Conservation (phyloP, 2,797 vertebrate genomes). For the Staurois parvus region DNA sequence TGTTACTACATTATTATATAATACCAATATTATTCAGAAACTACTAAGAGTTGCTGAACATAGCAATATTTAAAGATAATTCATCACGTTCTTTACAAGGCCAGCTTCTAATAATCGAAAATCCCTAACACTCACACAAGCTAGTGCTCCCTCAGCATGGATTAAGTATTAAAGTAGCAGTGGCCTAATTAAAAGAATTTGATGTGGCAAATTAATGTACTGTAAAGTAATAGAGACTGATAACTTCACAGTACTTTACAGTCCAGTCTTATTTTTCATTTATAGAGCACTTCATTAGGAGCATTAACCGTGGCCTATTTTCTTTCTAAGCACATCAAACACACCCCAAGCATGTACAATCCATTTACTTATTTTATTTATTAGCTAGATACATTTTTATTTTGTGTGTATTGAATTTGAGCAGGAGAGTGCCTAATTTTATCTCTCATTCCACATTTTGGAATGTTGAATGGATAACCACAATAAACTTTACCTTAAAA, state of each 20-base stretch:
- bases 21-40: background rate
- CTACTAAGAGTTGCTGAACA: background rate
- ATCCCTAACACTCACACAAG: background rate
- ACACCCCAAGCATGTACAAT: slow-evolving; percentile 31
- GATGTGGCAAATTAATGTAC: slow-evolving; percentile 55
- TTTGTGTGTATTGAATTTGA: background rate
- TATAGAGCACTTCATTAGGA: slow-evolving; percentile 51
- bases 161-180: slow-evolving; percentile 46
- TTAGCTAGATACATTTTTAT: slow-evolving; percentile 12
- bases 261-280: slow-evolving; percentile 51
- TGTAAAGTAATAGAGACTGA: slow-evolving; percentile 50
- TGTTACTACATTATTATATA: slow-evolving; percentile 17
- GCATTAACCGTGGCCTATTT: slow-evolving; percentile 50
- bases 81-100: slow-evolving; percentile 1
- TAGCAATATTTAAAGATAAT: slow-evolving; percentile 5
- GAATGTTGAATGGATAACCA: background rate
- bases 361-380: slow-evolving; percentile 54
- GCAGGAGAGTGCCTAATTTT: background rate
- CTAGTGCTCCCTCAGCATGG: slow-evolving; percentile 25
- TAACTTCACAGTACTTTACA: slow-evolving; percentile 40
- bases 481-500: background rate
- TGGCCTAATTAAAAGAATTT: slow-evolving; percentile 51
- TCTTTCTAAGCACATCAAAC: slow-evolving; percentile 35
- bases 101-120: slow-evolving; percentile 29
- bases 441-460: background rate